phyloP scores from a whole-genome alignment of 2,113 vertebrate genomes.

The Cyanoramphus novaezelandiae region DNA sequence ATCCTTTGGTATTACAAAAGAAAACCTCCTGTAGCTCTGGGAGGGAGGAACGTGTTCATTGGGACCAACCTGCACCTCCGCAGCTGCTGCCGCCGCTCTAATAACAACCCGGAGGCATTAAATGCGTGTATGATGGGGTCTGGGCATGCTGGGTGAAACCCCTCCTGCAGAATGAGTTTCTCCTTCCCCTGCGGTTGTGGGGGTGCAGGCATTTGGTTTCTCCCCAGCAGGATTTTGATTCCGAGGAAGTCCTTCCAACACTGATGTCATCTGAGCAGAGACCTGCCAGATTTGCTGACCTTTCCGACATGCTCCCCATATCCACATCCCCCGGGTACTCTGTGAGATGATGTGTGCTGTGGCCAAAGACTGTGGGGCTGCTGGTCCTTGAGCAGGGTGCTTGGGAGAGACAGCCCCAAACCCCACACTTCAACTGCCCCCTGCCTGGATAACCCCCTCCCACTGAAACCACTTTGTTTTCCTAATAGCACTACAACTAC shows the following conservation, averaged over 20 bases:
- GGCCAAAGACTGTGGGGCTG: background rate
- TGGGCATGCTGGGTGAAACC: background rate
- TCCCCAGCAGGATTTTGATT: background rate
- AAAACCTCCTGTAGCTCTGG: background rate
- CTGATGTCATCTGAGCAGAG: slow-evolving; percentile 52
- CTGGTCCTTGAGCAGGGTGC: background rate
- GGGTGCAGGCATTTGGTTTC: slow-evolving; percentile 1
- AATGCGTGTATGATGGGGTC: background rate
- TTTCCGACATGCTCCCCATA: background rate
- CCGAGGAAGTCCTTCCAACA: slow-evolving; percentile 11
- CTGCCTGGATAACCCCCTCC: background rate
- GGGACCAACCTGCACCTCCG: background rate
- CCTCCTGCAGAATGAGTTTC: background rate
- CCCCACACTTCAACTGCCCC: background rate
- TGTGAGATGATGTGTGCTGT: background rate
- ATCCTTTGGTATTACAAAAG: background rate
- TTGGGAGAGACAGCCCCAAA: background rate
- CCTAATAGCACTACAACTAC: background rate
- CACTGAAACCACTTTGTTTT: background rate
- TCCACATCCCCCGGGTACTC: background rate
- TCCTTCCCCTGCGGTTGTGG: background rate
- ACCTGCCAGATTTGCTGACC: slow-evolving; percentile 51
- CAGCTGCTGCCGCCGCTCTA: background rate
- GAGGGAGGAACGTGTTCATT: background rate
- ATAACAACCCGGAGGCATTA: background rate